These are phyloP conservation scores for Rallus crepitans DNA, from an alignment of 2,797 vertebrate species.

Conservation along the genomic window DNA sequence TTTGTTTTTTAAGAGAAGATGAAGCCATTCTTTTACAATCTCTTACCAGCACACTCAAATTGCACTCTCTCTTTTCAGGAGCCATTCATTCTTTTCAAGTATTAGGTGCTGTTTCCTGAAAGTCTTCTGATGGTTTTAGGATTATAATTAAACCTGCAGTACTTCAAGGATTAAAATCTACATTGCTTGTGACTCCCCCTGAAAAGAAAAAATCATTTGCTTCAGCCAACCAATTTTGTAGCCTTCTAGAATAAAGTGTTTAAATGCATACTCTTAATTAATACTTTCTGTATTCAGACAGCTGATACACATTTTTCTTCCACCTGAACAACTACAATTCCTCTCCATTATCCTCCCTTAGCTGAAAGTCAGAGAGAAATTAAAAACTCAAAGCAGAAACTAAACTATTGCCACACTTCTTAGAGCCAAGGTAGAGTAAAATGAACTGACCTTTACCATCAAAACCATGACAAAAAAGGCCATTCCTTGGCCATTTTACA, in stretches of 20 bases:
- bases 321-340: neutral
- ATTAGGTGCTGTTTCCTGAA: slow-evolving; percentile 10
- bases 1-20: neutral
- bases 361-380: neutral
- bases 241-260: neutral
- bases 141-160: slow-evolving; percentile 9
- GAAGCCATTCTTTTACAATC: neutral
- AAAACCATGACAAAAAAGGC: neutral
- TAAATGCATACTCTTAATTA: slow-evolving; percentile 19
- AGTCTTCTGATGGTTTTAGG: slow-evolving; percentile 16
- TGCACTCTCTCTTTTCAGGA: neutral
- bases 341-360: neutral
- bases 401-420: neutral
- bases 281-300: neutral
- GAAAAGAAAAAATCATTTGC: neutral
- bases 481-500: neutral
- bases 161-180: neutral
- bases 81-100: neutral
- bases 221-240: slow-evolving; percentile 12
- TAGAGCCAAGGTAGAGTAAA: neutral
- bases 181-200: neutral
- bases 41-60: neutral
- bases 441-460: neutral
- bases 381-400: neutral
- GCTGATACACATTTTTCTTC: neutral